Evolutionary conservation across 1,140 invertebrate species (phyloP).

Genomic region (Maconellicoccus hirsutus): DNA sequence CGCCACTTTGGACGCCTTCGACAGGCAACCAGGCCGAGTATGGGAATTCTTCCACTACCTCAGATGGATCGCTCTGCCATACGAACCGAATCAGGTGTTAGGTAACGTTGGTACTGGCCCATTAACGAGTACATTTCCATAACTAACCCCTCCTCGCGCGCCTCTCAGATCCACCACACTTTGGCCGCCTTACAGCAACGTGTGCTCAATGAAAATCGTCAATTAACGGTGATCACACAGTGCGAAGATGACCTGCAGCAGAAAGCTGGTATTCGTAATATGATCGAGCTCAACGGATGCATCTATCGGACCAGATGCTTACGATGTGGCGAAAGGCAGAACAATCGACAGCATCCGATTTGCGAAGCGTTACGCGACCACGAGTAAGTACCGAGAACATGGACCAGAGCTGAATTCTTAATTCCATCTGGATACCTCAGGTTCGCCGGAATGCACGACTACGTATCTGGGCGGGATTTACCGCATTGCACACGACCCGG

Average conservation of each 20-base stretch:
- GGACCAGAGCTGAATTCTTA: no score
- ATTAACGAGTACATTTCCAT: no score
- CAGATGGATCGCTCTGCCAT: slow-evolving; percentile 49
- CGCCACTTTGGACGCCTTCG: slow-evolving; percentile 54
- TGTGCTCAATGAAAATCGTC: slow-evolving; percentile 35
- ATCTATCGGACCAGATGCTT: slow-evolving; percentile 72
- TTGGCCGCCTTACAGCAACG: no score
- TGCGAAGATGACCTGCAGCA: slow-evolving; percentile 85
- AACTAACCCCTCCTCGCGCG: no score
- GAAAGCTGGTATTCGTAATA: slow-evolving; percentile 63
- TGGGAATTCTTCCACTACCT: slow-evolving; percentile 73
- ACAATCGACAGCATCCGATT: slow-evolving; percentile 68
- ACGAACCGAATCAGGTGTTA: slow-evolving; percentile 49
- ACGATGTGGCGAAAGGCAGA: slow-evolving; percentile 54
- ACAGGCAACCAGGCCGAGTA: slow-evolving; percentile 51
- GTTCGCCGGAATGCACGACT: no score
- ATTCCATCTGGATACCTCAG: no score
- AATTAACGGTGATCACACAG: slow-evolving; percentile 70
- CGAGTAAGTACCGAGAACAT: slow-evolving; percentile 37
- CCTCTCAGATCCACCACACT: no score
- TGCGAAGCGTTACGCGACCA: slow-evolving; percentile 50
- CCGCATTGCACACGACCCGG: no score
- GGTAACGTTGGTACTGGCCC: no score
- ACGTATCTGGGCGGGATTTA: no score
- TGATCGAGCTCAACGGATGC: slow-evolving; percentile 80